phyloP scores from a whole-genome alignment of 1,140 invertebrate species.

The Elymnias hypermnestra region DNA sequence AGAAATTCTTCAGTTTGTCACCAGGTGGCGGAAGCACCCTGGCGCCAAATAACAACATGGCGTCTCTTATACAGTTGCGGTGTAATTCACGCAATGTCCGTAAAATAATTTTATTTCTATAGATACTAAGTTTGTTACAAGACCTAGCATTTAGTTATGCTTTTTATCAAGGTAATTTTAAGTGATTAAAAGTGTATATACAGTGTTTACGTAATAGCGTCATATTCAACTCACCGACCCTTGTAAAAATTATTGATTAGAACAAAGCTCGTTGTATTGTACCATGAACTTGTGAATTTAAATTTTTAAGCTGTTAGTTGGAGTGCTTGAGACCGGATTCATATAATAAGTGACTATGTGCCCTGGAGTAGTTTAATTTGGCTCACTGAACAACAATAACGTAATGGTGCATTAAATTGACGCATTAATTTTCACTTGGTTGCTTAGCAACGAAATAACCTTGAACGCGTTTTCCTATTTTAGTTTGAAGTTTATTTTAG shows the following conservation, averaged over 20 bases:
- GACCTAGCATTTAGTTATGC: slow-evolving; percentile 12
- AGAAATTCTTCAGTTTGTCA: slow-evolving; percentile 21
- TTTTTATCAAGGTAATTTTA: slow-evolving; percentile 20
- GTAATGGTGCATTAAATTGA: slow-evolving; percentile 38
- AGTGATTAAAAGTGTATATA: slow-evolving; percentile 29
- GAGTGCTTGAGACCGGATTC: background rate
- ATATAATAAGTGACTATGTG: background rate
- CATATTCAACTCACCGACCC: slow-evolving; percentile 21
- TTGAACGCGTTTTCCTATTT: slow-evolving; percentile 19
- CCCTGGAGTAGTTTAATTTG: background rate
- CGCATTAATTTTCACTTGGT: slow-evolving; percentile 44
- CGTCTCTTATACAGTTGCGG: slow-evolving; percentile 34
- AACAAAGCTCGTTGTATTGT: slow-evolving; percentile 12
- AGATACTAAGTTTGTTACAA: slow-evolving; percentile 17
- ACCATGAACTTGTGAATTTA: background rate
- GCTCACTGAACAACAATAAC: background rate
- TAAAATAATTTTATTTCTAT: slow-evolving; percentile 29
- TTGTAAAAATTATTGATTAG: slow-evolving; percentile 47
- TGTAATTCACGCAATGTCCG: slow-evolving; percentile 37
- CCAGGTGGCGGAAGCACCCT: slow-evolving; percentile 43
- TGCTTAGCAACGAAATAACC: slow-evolving; percentile 48
- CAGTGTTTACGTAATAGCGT: slow-evolving; percentile 27
- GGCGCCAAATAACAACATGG: slow-evolving; percentile 45
- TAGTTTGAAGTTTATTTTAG: slow-evolving; percentile 5
- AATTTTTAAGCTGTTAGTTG: background rate